phyloP scores from a whole-genome alignment of 2,113 vertebrate species.

The Platichthys stellatus region DNA sequence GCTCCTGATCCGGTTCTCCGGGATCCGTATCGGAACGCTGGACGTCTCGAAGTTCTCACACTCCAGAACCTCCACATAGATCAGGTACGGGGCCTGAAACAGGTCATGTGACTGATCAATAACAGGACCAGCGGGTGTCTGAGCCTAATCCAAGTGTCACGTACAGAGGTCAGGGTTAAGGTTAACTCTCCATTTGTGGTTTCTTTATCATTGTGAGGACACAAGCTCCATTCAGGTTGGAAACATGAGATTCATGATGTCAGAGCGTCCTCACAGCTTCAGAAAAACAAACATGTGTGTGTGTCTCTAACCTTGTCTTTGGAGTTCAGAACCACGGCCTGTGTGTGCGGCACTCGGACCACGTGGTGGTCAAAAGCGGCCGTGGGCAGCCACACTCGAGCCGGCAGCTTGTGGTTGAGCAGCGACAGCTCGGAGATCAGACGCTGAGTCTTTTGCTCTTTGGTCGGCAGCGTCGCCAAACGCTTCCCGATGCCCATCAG shows the following conservation, averaged over 20 bases:
- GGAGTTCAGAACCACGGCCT: conserved; percentile 95
- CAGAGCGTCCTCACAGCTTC: too few relatives aligned
- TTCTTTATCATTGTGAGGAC: too few relatives aligned
- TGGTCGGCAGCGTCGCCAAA: conserved; percentile 93
- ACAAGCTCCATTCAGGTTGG: too few relatives aligned
- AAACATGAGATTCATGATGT: too few relatives aligned
- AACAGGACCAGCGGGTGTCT: too few relatives aligned
- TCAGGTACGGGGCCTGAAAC: conserved; percentile 92
- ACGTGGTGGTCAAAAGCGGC: conserved; percentile 93
- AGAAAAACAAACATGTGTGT: not conserved
- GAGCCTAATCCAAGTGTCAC: too few relatives aligned
- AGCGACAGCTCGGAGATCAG: conserved; percentile 94
- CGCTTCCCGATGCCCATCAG: conserved; percentile 95
- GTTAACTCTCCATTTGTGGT: too few relatives aligned
- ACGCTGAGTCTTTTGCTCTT: conserved; percentile 95
- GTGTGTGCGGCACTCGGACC: conserved; percentile 92
- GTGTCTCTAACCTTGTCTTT: conserved; percentile 89
- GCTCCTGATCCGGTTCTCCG: conserved; percentile 94
- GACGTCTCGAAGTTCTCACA: conserved; percentile 96
- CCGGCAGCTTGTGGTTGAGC: conserved; percentile 96
- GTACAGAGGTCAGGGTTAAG: not conserved
- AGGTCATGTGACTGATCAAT: conserved; percentile 6
- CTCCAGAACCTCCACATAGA: conserved; percentile 97
- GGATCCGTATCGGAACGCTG: conserved; percentile 89
- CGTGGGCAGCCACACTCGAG: conserved; percentile 92